These are phyloP conservation scores for Galagoides demidoff DNA, from an alignment of 2,797 vertebrate species.

Conservation along the genomic window DNA sequence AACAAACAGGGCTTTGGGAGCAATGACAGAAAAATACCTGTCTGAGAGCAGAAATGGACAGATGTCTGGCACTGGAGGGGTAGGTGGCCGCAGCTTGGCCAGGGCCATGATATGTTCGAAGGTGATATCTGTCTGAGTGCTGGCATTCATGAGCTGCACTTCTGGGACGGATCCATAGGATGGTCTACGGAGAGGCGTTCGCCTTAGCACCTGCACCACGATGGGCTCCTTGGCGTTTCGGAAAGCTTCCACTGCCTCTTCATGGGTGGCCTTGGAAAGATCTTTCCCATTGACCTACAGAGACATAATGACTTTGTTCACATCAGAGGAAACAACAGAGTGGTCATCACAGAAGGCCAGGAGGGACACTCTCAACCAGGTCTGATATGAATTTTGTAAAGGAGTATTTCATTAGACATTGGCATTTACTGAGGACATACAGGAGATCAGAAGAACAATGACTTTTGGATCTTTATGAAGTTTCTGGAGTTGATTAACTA, in stretches of 20 bases:
- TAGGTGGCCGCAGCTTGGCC: slow-evolving; percentile 95
- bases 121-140: slow-evolving; percentile 98
- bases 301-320: slow-evolving; percentile 47
- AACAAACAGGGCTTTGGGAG: background rate
- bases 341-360: background rate
- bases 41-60: slow-evolving; percentile 98
- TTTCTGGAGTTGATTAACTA: background rate
- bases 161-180: slow-evolving; percentile 90
- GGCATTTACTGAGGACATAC: background rate
- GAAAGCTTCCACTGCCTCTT: slow-evolving; percentile 95
- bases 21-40: slow-evolving; percentile 89
- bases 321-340: slow-evolving; percentile 46
- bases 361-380: background rate
- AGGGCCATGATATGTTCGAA: slow-evolving; percentile 98
- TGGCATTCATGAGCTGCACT: slow-evolving; percentile 93
- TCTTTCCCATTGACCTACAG: slow-evolving; percentile 96
- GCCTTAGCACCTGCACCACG: slow-evolving; percentile 95
- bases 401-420: background rate
- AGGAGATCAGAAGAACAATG: slow-evolving; percentile 25
- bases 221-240: slow-evolving; percentile 96
- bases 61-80: slow-evolving; percentile 97
- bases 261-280: slow-evolving; percentile 96
- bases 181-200: slow-evolving; percentile 90
- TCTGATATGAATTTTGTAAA: background rate
- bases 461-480: slow-evolving; percentile 58